Percentiles rank a stretch among this genome's conserved stretches.
These are phyloP conservation scores for Azorinus chamasolen DNA, from an alignment of 2,888 invertebrate genomes.

Conservation along the genomic window DNA sequence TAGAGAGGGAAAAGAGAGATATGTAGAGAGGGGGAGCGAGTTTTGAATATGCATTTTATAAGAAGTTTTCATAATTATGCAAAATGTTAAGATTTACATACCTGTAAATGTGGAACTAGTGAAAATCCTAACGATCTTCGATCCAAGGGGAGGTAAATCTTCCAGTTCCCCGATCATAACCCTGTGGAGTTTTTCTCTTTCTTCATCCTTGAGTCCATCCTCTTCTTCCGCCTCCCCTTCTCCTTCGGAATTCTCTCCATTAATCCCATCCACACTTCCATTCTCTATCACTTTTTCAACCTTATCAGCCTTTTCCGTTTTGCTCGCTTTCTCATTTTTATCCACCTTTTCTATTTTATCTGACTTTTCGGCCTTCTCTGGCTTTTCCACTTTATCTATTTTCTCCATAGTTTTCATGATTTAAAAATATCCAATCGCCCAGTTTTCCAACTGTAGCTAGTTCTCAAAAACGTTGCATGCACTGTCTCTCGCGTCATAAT, in stretches of 20 bases:
- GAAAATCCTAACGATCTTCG: slow-evolving; percentile 99
- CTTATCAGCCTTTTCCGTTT: slow-evolving; percentile 22
- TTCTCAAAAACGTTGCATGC: too few relatives aligned
- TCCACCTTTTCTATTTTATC: slow-evolving; percentile 31
- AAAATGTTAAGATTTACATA: slow-evolving; percentile 85
- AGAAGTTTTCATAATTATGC: too few relatives aligned
- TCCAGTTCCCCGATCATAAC: slow-evolving; percentile 87
- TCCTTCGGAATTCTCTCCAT: slow-evolving; percentile 50
- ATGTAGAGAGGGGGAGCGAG: too few relatives aligned
- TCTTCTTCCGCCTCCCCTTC: slow-evolving; percentile 50
- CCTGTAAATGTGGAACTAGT: slow-evolving; percentile 99
- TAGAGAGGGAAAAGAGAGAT: too few relatives aligned
- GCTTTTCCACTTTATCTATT: slow-evolving; percentile 34
- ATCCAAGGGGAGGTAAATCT: slow-evolving; percentile 96
- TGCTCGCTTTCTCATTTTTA: slow-evolving; percentile 8
- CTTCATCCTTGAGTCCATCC: slow-evolving; percentile 65
- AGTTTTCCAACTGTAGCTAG: too few relatives aligned
- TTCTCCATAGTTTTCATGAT: slow-evolving; percentile 1
- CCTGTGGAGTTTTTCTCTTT: slow-evolving; percentile 69
- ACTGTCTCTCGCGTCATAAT: too few relatives aligned
- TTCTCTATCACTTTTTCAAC: slow-evolving; percentile 12
- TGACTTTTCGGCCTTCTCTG: slow-evolving; percentile 17
- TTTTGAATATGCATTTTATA: too few relatives aligned
- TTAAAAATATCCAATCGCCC: too few relatives aligned
- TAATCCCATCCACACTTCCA: slow-evolving; percentile 41